Percentiles rank a stretch among this genome's conserved stretches.
phyloP scores from a whole-genome alignment of 2,888 invertebrate species.

The Hesperia comma region DNA sequence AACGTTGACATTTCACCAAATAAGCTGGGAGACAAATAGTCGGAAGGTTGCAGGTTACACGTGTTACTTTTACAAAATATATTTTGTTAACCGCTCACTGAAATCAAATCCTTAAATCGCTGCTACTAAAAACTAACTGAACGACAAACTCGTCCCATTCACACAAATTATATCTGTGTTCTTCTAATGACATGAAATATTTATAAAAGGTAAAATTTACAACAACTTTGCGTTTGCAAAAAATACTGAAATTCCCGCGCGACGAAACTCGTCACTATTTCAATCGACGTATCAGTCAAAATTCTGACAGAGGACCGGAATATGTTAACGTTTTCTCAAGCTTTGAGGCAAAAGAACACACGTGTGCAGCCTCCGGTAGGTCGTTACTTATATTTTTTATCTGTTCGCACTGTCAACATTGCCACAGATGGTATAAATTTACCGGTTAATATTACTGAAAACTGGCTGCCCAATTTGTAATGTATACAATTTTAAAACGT shows the following conservation, averaged over 20 bases:
- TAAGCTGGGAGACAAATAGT: slow-evolving; percentile 66
- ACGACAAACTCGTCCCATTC: slow-evolving; percentile 22
- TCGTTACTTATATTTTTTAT: slow-evolving; percentile 71
- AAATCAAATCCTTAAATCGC: slow-evolving; percentile 38
- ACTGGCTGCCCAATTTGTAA: slow-evolving; percentile 23
- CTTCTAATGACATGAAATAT: slow-evolving; percentile 69
- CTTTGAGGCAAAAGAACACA: slow-evolving; percentile 66
- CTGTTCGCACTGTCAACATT: slow-evolving; percentile 70
- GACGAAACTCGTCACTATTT: slow-evolving; percentile 26
- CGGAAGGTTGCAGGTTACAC: slow-evolving; percentile 59
- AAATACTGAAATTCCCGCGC: slow-evolving; percentile 42
- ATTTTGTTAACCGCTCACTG: slow-evolving; percentile 23
- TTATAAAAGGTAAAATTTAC: slow-evolving; percentile 58
- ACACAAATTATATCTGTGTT: slow-evolving; percentile 43
- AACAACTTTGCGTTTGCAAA: slow-evolving; percentile 49
- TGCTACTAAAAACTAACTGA: slow-evolving; percentile 40
- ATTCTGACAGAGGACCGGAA: slow-evolving; percentile 15
- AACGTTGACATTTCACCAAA: slow-evolving; percentile 68
- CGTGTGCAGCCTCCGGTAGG: slow-evolving; percentile 67
- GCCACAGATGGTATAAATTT: slow-evolving; percentile 65
- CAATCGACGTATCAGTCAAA: slow-evolving; percentile 34
- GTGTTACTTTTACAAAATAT: slow-evolving; percentile 41
- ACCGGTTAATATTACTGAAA: slow-evolving; percentile 49
- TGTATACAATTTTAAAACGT: slow-evolving; percentile 11
- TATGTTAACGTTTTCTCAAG: slow-evolving; percentile 37